A percentile compares a stretch with the other conserved stretches of the same genome.
These are phyloP conservation scores for Lepidotrigona ventralis DNA, from an alignment of 1,140 invertebrate species.

Conservation along the genomic window DNA sequence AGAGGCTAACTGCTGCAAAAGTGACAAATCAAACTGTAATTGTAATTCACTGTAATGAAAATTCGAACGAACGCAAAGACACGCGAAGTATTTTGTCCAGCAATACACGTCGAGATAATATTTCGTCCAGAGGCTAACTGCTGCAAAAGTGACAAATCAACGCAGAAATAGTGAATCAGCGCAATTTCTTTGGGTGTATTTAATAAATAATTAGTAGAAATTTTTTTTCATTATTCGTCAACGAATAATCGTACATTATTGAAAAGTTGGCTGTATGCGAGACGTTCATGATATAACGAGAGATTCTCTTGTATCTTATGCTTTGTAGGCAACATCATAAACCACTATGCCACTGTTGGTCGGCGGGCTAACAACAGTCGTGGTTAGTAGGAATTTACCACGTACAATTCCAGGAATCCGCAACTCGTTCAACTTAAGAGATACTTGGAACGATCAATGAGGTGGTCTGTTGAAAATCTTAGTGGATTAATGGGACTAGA, in stretches of 20 bases:
- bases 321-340: slow-evolving; percentile 6
- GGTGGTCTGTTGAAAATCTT: neutral
- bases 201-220: too few species aligned
- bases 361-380: neutral
- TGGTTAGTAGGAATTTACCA: slow-evolving; percentile 1
- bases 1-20: too few species aligned
- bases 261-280: neutral
- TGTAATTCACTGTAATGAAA: too few species aligned
- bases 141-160: too few species aligned
- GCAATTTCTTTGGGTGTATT: too few species aligned
- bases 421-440: neutral
- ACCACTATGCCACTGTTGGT: neutral
- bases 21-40: too few species aligned
- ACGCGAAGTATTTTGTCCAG: too few species aligned
- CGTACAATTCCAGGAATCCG: slow-evolving; percentile 7
- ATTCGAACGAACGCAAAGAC: too few species aligned
- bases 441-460: neutral
- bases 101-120: too few species aligned
- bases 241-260: neutral
- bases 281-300: neutral
- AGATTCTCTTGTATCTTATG: neutral
- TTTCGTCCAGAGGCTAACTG: too few species aligned
- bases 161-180: too few species aligned
- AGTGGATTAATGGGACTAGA: neutral
- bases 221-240: neutral